phyloP scores from a whole-genome alignment of 2,113 vertebrate genomes.

The Eulacestoma nigropectus region DNA sequence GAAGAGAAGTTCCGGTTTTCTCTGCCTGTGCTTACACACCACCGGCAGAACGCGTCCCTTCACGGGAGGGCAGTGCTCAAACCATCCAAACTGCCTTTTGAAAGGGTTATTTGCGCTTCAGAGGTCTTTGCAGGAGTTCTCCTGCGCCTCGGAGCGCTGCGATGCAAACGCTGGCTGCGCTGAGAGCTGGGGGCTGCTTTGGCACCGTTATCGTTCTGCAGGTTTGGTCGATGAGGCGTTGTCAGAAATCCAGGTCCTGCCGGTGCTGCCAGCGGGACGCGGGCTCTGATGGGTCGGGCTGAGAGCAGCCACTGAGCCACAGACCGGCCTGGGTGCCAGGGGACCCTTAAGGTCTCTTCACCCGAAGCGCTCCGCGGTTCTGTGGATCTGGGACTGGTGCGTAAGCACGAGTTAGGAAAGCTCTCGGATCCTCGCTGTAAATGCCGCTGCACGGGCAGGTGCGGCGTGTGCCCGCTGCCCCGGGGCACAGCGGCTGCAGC shows the following conservation, averaged over 20 bases:
- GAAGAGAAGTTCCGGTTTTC: not conserved
- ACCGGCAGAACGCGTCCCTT: accelerated
- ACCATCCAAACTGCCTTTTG: not conserved
- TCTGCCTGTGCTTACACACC: not conserved
- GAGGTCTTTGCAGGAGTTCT: not conserved
- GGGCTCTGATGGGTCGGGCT: not conserved
- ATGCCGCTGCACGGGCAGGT: no score
- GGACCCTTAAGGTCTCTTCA: not conserved
- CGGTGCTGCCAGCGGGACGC: not conserved
- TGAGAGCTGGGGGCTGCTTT: not conserved
- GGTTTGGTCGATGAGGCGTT: accelerated
- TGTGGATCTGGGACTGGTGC: not conserved
- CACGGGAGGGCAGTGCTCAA: not conserved
- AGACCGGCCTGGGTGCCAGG: not conserved
- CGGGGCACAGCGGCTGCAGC: no score
- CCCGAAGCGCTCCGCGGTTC: not conserved
- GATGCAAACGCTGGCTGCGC: not conserved
- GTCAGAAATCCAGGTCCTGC: not conserved
- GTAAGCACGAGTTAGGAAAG: not conserved
- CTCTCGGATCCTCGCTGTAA: not conserved
- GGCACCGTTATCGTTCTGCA: accelerated
- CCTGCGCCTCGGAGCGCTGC: accelerated
- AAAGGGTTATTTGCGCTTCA: not conserved
- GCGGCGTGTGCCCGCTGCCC: not conserved
- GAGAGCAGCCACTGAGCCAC: not conserved